Base-by-base conservation (phyloP, 2,113 vertebrate species). In the Raja brachyura region DNA sequence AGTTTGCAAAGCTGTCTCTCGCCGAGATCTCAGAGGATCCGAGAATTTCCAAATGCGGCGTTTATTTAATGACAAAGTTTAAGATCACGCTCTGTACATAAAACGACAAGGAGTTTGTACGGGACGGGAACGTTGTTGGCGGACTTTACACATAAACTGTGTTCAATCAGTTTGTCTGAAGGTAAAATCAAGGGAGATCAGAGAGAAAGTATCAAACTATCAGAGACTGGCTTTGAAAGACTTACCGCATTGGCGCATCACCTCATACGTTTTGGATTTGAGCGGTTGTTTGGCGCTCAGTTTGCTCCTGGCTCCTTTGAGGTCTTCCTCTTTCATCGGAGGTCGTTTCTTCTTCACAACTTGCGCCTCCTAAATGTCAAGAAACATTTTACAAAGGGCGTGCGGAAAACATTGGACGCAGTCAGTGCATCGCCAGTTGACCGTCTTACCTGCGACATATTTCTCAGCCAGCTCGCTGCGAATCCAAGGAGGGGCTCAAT, bases 191-290 rank as follows among this genome's bases (percentile, higher is more conserved):
- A 18, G 7, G 66, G 59, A n/a, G 16, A 68, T 68, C 13, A 1
- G 48, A 56, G 0, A 86, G 0, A 14, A 63, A 22, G 31, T 22
- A 56, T 63, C 22, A 48, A 48, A 48, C 1, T 48, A 48, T 48
- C 39, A 48, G 39, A 48, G 39, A 39, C 75, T 0, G 18, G 93
- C 39, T 33, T 0, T 0, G 0, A 73, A 3, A 0, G n/a, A 54
- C 96, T 97, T 94, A 99, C 99, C 99, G 93, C 98, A 99, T 93
- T 99, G 96, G 93, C 94, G 96, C 98, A 99, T 98, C 95, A 99
- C 98, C 95, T 99, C 98, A 95, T 99, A 99, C 63, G 99, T 99
- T 95, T 99, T 99, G 94, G 98, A 99, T 96, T 98, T 98, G 94
- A 98, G 97, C 92, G 97, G 97, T 90, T 97, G 97, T 95, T 98